These are phyloP conservation scores for Trematomus loennbergii DNA, from an alignment of 2,113 vertebrate genomes.

Conservation along the genomic window DNA sequence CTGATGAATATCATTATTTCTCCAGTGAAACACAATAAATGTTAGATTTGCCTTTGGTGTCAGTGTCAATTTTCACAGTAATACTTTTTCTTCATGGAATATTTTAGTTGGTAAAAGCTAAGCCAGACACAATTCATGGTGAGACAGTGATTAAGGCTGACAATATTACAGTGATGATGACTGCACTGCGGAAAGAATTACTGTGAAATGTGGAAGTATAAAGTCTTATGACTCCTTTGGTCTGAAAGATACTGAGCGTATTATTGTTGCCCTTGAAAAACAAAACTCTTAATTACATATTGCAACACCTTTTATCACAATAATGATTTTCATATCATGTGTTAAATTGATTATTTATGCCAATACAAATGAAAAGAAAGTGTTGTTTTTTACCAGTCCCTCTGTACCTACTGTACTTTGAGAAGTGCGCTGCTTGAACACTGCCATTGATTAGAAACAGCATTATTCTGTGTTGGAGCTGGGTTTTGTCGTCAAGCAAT, in stretches of 20 bases:
- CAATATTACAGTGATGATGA: conserved; percentile 1
- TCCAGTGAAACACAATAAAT: conserved; percentile 40
- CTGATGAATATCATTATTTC: conserved; percentile 30
- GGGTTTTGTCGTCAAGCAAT: background rate
- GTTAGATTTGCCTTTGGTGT: conserved; percentile 21
- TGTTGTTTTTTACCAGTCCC: background rate
- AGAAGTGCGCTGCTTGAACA: background rate
- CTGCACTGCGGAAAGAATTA: background rate
- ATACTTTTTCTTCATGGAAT: conserved; percentile 7
- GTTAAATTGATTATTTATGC: background rate
- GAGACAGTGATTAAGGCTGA: conserved; percentile 17
- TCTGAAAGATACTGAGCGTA: background rate
- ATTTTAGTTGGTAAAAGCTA: background rate
- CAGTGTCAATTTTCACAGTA: conserved; percentile 23
- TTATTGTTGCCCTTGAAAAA: conserved; percentile 1
- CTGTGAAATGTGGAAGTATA: background rate
- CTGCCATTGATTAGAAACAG: background rate
- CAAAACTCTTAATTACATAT: background rate
- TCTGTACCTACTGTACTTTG: background rate
- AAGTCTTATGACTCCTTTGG: background rate
- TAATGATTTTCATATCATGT: background rate
- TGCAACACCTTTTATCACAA: background rate
- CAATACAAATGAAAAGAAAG: background rate
- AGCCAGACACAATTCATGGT: conserved; percentile 14
- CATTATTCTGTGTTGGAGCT: background rate